Evolutionary conservation across 2,797 vertebrate species (phyloP).

Genomic region (Rhodeus uyekii): DNA sequence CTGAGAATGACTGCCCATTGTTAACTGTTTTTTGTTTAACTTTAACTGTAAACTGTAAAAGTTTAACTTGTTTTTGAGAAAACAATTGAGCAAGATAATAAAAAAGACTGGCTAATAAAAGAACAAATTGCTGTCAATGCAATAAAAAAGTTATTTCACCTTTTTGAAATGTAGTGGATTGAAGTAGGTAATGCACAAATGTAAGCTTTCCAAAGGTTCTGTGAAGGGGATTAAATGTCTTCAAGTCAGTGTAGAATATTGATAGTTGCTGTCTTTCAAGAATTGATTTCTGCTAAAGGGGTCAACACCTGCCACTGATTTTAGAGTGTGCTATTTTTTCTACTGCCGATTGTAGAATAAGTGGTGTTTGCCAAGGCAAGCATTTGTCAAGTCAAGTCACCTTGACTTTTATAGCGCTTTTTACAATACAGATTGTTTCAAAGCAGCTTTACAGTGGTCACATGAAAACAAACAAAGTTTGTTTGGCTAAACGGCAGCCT

Average conservation of each 20-base stretch:
- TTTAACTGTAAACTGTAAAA: neutral
- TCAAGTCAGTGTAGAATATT: slow-evolving; percentile 3
- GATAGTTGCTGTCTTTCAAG: slow-evolving; percentile 20
- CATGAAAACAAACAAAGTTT: too few species aligned
- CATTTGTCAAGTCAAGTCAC: too few species aligned
- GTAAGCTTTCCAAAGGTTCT: neutral
- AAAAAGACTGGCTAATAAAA: neutral
- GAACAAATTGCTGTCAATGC: neutral
- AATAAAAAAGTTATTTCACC: slow-evolving; percentile 6
- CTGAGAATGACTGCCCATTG: neutral
- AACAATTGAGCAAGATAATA: neutral
- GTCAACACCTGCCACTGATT: slow-evolving; percentile 21
- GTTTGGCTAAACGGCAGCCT: too few species aligned
- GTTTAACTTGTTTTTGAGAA: too few species aligned
- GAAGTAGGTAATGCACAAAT: neutral
- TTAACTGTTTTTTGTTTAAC: neutral
- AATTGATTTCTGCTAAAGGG: slow-evolving; percentile 25
- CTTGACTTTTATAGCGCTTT: too few species aligned
- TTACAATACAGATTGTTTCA: too few species aligned
- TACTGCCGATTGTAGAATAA: neutral
- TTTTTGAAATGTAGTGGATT: neutral
- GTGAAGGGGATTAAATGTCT: neutral
- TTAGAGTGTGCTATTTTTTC: neutral
- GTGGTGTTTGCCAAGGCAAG: neutral
- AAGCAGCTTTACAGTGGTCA: too few species aligned